Percentiles rank a stretch among this genome's conserved stretches.
phyloP scores from a whole-genome alignment of 2,888 invertebrate species.

The Caenorhabditis sp. region DNA sequence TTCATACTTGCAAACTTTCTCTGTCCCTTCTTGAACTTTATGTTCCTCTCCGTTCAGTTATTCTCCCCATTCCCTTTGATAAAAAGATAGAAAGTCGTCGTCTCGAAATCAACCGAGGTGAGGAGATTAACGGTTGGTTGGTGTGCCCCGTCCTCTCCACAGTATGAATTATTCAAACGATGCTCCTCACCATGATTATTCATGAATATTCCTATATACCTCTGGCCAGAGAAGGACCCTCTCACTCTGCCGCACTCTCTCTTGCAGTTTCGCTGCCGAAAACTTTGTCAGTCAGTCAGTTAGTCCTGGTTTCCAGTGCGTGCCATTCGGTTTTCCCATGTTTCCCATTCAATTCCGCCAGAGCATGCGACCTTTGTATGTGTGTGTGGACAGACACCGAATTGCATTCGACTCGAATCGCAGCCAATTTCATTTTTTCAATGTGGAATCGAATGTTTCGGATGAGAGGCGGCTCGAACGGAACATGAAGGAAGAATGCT shows the following conservation, averaged over 20 bases:
- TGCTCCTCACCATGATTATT: slow-evolving; percentile 66
- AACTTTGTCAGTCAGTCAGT: slow-evolving; percentile 12
- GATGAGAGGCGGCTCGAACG: neutral
- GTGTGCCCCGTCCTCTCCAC: slow-evolving; percentile 38
- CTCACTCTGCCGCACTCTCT: slow-evolving; percentile 15
- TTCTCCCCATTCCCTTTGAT: slow-evolving; percentile 1
- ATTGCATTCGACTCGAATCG: slow-evolving; percentile 25
- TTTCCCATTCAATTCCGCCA: slow-evolving; percentile 6
- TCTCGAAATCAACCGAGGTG: slow-evolving; percentile 20
- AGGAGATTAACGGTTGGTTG: slow-evolving; percentile 40
- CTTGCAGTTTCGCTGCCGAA: slow-evolving; percentile 18
- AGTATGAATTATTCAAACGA: slow-evolving; percentile 67
- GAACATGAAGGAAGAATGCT: too few species aligned
- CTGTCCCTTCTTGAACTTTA: neutral
- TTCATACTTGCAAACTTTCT: slow-evolving; percentile 19
- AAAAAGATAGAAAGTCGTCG: slow-evolving; percentile 4
- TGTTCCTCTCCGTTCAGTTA: neutral
- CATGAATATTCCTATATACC: slow-evolving; percentile 65
- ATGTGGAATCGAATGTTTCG: slow-evolving; percentile 5
- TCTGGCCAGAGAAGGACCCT: slow-evolving; percentile 27
- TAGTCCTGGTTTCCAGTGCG: slow-evolving; percentile 1
- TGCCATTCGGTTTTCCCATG: slow-evolving; percentile 3
- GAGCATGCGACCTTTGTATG: slow-evolving; percentile 9
- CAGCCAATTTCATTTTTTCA: slow-evolving; percentile 39
- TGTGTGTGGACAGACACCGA: slow-evolving; percentile 16